Conservation (phyloP, 2,113 vertebrate genomes). For the Lepisosteus oculatus region DNA sequence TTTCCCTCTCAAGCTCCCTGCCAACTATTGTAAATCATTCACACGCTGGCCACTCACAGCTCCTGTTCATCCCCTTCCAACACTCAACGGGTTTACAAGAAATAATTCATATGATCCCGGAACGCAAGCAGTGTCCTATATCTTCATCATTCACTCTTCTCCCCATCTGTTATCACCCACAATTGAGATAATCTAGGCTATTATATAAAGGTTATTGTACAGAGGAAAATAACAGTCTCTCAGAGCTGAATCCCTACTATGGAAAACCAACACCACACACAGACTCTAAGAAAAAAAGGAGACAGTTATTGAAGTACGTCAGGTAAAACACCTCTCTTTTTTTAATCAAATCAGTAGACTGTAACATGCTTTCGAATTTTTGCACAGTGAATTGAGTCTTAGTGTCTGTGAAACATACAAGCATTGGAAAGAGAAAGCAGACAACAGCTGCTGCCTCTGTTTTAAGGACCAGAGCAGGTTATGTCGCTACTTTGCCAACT, state of each 20-base stretch:
- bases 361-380: conserved; percentile 33
- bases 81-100: conserved; percentile 66
- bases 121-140: conserved; percentile 78
- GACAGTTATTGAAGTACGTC: conserved; percentile 44
- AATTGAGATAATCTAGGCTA: conserved; percentile 81
- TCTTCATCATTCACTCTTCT: conserved; percentile 72
- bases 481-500: too few species aligned
- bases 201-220: conserved; percentile 76
- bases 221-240: conserved; percentile 70
- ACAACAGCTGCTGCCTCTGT: too few species aligned
- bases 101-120: conserved; percentile 87
- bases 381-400: background rate
- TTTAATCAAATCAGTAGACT: conserved; percentile 18
- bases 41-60: conserved; percentile 40
- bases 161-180: conserved; percentile 84
- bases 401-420: background rate
- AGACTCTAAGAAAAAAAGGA: conserved; percentile 43
- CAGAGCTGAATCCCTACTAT: conserved; percentile 49
- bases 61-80: conserved; percentile 49
- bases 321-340: conserved; percentile 23
- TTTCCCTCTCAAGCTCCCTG: conserved; percentile 36
- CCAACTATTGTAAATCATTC: conserved; percentile 47
- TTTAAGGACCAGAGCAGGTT: too few species aligned
- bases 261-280: conserved; percentile 72
- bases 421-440: too few species aligned